Conservation (phyloP, 2,888 invertebrate species). For the Andrena camellia region DNA sequence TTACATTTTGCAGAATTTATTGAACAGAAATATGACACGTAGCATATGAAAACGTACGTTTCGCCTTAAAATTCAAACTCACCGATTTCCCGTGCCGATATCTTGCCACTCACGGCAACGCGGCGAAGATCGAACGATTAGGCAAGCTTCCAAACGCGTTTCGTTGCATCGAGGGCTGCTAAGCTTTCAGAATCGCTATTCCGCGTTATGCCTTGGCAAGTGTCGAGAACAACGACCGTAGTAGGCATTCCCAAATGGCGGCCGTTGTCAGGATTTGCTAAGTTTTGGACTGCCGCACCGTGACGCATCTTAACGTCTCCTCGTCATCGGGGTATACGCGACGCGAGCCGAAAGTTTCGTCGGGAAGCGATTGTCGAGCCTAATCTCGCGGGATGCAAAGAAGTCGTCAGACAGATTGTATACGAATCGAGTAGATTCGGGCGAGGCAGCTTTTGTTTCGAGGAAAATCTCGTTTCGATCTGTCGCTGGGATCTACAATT, state of each 20-base stretch:
- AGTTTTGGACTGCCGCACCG: slow-evolving; percentile 67
- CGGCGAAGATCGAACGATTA: slow-evolving; percentile 64
- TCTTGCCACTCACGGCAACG: not conserved
- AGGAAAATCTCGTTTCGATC: not conserved
- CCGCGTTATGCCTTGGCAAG: slow-evolving; percentile 69
- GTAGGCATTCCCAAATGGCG: slow-evolving; percentile 70
- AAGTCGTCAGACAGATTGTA: slow-evolving; percentile 46
- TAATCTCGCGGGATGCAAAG: slow-evolving; percentile 69
- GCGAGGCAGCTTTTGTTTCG: slow-evolving; percentile 10
- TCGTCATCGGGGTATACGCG: slow-evolving; percentile 42
- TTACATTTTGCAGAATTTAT: not conserved
- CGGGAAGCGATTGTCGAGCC: slow-evolving; percentile 58
- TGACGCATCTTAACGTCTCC: slow-evolving; percentile 74
- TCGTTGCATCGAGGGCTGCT: slow-evolving; percentile 47
- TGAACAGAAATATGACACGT: not conserved
- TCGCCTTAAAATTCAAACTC: not conserved
- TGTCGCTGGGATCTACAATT: not conserved
- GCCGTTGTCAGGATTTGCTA: slow-evolving; percentile 72
- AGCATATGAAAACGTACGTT: not conserved
- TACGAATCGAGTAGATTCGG: slow-evolving; percentile 48
- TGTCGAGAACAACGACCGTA: slow-evolving; percentile 63
- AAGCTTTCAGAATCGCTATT: slow-evolving; percentile 60
- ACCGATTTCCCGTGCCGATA: slow-evolving; percentile 8
- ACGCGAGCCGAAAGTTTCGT: slow-evolving; percentile 56
- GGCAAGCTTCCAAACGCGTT: slow-evolving; percentile 77